A percentile compares a stretch with the other conserved stretches of the same genome.
Conservation (phyloP, 2,888 invertebrate species). For the Theretra japonica region DNA sequence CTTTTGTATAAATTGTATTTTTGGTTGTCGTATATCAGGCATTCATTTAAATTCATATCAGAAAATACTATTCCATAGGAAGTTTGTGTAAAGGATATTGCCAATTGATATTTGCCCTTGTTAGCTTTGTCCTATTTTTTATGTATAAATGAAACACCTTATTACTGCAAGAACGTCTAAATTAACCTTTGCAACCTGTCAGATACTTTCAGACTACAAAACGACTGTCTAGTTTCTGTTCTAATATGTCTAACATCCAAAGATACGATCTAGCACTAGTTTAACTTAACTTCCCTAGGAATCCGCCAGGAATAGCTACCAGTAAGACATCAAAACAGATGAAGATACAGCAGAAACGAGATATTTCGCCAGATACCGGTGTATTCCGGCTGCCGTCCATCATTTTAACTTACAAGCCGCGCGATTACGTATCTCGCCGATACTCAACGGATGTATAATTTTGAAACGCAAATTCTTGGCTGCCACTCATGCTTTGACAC, state of each 20-base stretch:
- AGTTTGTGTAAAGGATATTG: too few species aligned
- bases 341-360: neutral
- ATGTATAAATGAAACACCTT: too few species aligned
- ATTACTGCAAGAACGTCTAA: too few species aligned
- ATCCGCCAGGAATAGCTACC: neutral
- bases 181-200: too few species aligned
- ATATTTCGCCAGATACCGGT: neutral
- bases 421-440: slow-evolving; percentile 25
- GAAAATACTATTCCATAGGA: too few species aligned
- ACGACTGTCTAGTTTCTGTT: too few species aligned
- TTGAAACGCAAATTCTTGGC: slow-evolving; percentile 71
- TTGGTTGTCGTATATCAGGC: too few species aligned
- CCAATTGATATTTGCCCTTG: too few species aligned
- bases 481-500: slow-evolving; percentile 50
- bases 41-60: too few species aligned
- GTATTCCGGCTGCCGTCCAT: slow-evolving; percentile 20
- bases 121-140: too few species aligned
- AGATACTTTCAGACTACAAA: too few species aligned
- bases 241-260: neutral
- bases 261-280: neutral
- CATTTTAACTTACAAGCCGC: slow-evolving; percentile 12
- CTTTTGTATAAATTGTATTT: too few species aligned
- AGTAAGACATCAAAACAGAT: neutral
- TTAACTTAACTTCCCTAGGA: neutral
- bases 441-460: slow-evolving; percentile 65